Evolutionary conservation across 2,888 invertebrate species (phyloP).

Genomic region (Melinopterus prodromus): DNA sequence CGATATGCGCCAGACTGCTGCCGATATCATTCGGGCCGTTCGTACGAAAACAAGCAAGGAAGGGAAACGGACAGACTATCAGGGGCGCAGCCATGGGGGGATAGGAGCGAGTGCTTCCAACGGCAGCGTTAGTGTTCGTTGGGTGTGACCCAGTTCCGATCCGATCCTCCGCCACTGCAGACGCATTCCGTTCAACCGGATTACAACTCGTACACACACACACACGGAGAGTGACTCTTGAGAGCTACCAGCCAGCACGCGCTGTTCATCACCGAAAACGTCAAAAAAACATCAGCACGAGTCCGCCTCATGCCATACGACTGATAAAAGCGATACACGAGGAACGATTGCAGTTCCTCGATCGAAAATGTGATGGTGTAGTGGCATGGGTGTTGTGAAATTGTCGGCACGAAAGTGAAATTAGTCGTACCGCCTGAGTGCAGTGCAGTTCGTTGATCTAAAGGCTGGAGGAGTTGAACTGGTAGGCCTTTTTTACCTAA

Average conservation of each 20-base stretch:
- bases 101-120: not conserved
- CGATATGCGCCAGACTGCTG: not conserved
- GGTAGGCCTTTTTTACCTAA: conserved; percentile 4
- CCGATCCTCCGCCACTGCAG: conserved; percentile 24
- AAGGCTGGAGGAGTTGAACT: not conserved
- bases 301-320: not conserved
- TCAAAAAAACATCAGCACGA: not conserved
- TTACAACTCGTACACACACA: not conserved
- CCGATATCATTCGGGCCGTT: not conserved
- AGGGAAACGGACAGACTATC: conserved; percentile 16
- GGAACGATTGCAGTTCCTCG: not conserved
- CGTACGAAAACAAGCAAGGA: not conserved
- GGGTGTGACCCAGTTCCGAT: conserved; percentile 43
- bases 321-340: not conserved
- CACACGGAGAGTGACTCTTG: not conserved
- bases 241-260: not conserved
- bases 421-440: not conserved
- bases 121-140: conserved; percentile 39
- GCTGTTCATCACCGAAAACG: not conserved
- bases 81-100: conserved; percentile 12
- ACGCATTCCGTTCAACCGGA: conserved; percentile 30
- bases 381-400: not conserved
- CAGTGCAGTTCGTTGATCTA: conserved; percentile 4
- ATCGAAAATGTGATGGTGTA: not conserved
- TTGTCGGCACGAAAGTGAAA: not conserved